Conservation (phyloP, 1,140 invertebrate genomes). For the Littorina saxatilis region DNA sequence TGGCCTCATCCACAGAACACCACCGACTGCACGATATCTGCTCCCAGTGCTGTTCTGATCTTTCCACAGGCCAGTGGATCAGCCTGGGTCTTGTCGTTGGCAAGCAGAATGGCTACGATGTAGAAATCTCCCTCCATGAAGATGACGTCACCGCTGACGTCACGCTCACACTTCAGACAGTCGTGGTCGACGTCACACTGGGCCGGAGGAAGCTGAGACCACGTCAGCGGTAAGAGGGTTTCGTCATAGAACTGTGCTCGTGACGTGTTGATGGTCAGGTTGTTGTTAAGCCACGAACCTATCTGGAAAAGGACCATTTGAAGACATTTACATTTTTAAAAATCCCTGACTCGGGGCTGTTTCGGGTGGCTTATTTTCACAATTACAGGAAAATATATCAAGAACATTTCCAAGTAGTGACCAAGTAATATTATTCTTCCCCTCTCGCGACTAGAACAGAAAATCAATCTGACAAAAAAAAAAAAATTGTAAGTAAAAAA, state of each 20-base stretch:
- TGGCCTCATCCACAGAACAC: constrained; percentile 17
- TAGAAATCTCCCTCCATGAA: constrained; percentile 33
- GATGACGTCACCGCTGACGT: constrained; percentile 15
- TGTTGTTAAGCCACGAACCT: background rate
- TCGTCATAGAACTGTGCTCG: constrained; percentile 12
- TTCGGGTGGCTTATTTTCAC: background rate
- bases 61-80: background rate
- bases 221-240: background rate
- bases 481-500: no score
- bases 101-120: background rate
- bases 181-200: background rate
- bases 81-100: background rate
- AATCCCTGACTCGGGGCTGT: no score
- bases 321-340: background rate
- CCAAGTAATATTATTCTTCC: no score
- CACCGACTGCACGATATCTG: constrained; percentile 15
- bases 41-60: background rate
- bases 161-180: constrained; percentile 3
- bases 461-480: no score
- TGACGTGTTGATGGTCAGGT: background rate
- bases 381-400: no score
- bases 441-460: no score
- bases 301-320: constrained; percentile 20
- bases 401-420: no score
- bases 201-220: constrained; percentile 5